Evolutionary conservation across 1,140 invertebrate genomes (phyloP).

Genomic region (Heliothis virescens): DNA sequence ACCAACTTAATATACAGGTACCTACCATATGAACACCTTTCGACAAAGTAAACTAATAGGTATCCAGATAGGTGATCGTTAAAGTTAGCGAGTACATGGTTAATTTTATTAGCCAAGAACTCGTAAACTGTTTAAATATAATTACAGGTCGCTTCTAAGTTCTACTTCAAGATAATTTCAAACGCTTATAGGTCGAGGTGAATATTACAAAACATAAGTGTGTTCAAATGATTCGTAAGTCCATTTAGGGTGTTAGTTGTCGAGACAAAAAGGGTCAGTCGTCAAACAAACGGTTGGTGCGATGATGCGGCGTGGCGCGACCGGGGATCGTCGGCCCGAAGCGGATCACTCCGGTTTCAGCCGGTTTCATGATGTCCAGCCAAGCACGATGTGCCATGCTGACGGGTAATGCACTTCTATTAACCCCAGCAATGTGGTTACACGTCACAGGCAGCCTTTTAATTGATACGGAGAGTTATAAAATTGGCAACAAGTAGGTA

Average conservation of each 20-base stretch:
- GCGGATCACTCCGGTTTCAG: slow-evolving; percentile 57
- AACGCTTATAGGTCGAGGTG: slow-evolving; percentile 9
- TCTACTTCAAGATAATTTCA: not conserved
- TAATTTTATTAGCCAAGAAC: slow-evolving; percentile 9
- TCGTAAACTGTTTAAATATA: slow-evolving; percentile 24
- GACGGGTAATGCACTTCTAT: slow-evolving; percentile 69
- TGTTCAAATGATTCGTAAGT: slow-evolving; percentile 63
- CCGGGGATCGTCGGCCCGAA: slow-evolving; percentile 50
- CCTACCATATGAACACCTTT: not conserved
- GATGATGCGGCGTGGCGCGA: slow-evolving; percentile 43
- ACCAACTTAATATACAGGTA: too few relatives aligned
- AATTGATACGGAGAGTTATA: slow-evolving; percentile 39
- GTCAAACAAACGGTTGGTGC: slow-evolving; percentile 55
- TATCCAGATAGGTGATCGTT: not conserved
- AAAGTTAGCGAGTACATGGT: not conserved
- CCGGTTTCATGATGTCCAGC: slow-evolving; percentile 50
- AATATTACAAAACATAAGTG: slow-evolving; percentile 10
- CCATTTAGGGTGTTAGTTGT: slow-evolving; percentile 60
- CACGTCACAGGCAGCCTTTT: slow-evolving; percentile 37
- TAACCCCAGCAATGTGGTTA: slow-evolving; percentile 61
- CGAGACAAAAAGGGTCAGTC: slow-evolving; percentile 63
- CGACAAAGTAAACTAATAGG: not conserved
- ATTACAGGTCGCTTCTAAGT: not conserved
- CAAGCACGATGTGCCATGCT: slow-evolving; percentile 48
- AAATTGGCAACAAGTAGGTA: slow-evolving; percentile 1